These are phyloP conservation scores for Nemapogon koenigi DNA, from an alignment of 2,888 invertebrate genomes.

Conservation along the genomic window DNA sequence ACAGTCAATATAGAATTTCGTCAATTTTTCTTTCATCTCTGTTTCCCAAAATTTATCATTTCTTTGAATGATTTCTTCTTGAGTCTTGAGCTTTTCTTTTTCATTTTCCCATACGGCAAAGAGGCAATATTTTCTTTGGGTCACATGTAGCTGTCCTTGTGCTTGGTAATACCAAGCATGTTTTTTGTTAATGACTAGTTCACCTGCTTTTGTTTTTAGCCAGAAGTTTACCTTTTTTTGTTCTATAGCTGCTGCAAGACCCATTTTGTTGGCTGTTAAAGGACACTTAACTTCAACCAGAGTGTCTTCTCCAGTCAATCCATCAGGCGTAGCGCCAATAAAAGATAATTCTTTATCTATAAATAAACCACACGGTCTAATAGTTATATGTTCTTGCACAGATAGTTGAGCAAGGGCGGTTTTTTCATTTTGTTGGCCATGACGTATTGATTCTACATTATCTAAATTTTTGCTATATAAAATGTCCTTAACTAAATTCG, in stretches of 20 bases:
- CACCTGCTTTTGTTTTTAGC: constrained; percentile 9
- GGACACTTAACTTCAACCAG: no score
- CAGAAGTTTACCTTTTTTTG: constrained; percentile 10
- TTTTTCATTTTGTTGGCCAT: constrained; percentile 11
- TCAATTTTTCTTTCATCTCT: not conserved
- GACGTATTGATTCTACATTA: constrained; percentile 9
- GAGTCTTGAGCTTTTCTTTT: not conserved
- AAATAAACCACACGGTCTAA: constrained; percentile 16
- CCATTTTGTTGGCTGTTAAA: constrained; percentile 9
- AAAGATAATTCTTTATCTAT: constrained; percentile 15
- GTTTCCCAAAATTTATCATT: constrained; percentile 1
- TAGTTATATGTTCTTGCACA: constrained; percentile 11
- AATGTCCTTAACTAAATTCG: constrained; percentile 10
- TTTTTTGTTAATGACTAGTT: not conserved
- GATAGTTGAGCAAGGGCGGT: constrained; percentile 11
- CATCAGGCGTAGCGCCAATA: constrained; percentile 16
- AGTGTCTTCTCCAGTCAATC: constrained; percentile 12
- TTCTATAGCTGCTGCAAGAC: constrained; percentile 4
- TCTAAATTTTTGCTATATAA: constrained; percentile 10
- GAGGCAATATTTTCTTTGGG: not conserved
- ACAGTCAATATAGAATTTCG: not conserved
- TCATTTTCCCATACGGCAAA: not conserved
- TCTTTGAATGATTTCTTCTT: not conserved
- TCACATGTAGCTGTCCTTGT: not conserved
- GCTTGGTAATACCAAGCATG: not conserved